These are phyloP conservation scores for Albula glossodonta DNA, from an alignment of 2,113 vertebrate genomes.

Conservation along the genomic window DNA sequence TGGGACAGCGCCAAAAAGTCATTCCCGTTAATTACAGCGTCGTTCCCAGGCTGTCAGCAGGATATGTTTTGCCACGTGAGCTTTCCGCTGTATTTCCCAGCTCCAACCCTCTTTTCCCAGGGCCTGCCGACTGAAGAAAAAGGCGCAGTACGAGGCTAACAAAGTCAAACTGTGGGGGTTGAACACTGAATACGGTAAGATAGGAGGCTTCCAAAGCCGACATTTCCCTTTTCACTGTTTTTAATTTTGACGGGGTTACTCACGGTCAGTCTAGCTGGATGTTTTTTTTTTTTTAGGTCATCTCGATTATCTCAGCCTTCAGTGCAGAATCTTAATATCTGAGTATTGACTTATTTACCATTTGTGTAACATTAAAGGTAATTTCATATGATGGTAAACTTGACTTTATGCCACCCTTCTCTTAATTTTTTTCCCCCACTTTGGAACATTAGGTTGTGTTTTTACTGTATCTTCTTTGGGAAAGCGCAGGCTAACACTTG, in stretches of 20 bases:
- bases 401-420: too few species aligned
- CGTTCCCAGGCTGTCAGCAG: constrained; percentile 1
- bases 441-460: too few species aligned
- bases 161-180: constrained; percentile 99
- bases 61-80: background rate
- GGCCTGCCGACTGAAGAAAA: constrained; percentile 98
- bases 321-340: background rate
- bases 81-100: background rate
- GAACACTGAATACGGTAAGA: constrained; percentile 96
- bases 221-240: constrained; percentile 13
- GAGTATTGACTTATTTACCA: too few species aligned
- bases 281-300: background rate
- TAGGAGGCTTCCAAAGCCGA: constrained; percentile 26
- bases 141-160: constrained; percentile 98
- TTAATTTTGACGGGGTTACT: background rate
- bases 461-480: too few species aligned
- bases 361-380: too few species aligned
- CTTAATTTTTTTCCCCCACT: too few species aligned
- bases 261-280: too few species aligned
- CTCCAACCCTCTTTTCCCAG: constrained; percentile 54
- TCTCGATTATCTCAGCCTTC: background rate
- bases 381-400: too few species aligned
- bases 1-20: background rate
- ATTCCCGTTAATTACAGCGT: background rate
- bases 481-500: too few species aligned